Evolutionary conservation across 2,888 invertebrate species (phyloP).

Genomic region (Colletes collaris): DNA sequence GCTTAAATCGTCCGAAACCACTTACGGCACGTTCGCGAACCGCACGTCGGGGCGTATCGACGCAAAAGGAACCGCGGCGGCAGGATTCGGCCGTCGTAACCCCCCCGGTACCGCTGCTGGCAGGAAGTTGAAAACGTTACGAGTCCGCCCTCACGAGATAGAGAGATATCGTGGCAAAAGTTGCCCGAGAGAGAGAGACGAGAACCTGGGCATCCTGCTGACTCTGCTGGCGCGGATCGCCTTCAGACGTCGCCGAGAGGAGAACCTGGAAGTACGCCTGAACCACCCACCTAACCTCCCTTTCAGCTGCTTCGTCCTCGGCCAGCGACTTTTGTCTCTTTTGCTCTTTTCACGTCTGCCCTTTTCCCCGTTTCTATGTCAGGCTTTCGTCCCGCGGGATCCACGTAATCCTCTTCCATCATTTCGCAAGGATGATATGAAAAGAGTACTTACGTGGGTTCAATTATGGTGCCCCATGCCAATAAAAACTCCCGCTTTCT

Average conservation of each 20-base stretch:
- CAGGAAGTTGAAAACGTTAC: constrained; percentile 59
- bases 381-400: constrained; percentile 69
- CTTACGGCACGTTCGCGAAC: constrained; percentile 42
- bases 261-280: constrained; percentile 56
- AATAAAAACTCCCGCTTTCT: constrained; percentile 55
- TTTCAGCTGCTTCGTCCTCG: constrained; percentile 1
- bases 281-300: constrained; percentile 30
- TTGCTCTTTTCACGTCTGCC: constrained; percentile 44
- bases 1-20: constrained; percentile 46
- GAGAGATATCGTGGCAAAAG: constrained; percentile 57
- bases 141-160: constrained; percentile 35
- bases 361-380: constrained; percentile 50
- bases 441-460: constrained; percentile 78
- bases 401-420: constrained; percentile 79
- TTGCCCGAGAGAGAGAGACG: constrained; percentile 42
- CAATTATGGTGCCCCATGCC: constrained; percentile 66
- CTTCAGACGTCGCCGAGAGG: constrained; percentile 51
- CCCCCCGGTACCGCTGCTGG: constrained; percentile 39
- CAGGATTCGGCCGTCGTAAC: constrained; percentile 39
- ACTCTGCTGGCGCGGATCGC: constrained; percentile 63
- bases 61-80: constrained; percentile 24
- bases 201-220: constrained; percentile 57
- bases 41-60: constrained; percentile 41
- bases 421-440: constrained; percentile 78
- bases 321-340: constrained; percentile 29